phyloP scores from a whole-genome alignment of 2,888 invertebrate genomes.

The Muscina levida region DNA sequence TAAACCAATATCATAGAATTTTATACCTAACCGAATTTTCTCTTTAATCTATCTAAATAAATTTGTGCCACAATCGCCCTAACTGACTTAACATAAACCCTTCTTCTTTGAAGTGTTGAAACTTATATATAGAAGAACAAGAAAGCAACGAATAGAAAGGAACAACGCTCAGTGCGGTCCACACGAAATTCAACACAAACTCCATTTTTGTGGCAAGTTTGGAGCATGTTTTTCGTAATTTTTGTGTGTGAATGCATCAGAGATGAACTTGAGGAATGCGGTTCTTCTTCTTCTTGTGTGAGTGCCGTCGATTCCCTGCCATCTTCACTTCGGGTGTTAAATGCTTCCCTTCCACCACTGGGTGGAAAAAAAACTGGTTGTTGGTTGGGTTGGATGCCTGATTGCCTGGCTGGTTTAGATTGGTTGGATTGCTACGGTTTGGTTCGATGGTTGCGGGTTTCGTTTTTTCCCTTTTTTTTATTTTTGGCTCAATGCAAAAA shows the following conservation, averaged over 20 bases:
- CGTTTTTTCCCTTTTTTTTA: no score
- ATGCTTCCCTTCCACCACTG: not conserved
- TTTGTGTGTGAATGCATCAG: conserved; percentile 44
- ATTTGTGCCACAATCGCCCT: no score
- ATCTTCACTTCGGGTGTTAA: conserved; percentile 34
- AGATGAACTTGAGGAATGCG: conserved; percentile 64
- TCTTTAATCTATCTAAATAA: no score
- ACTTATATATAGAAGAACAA: not conserved
- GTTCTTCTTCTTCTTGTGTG: conserved; percentile 54
- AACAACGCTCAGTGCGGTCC: conserved; percentile 32
- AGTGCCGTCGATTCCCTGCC: conserved; percentile 8
- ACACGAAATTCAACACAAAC: conserved; percentile 41
- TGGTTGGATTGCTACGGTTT: conserved; percentile 5
- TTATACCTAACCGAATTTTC: no score
- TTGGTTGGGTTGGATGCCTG: not conserved
- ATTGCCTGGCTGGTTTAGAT: conserved; percentile 9
- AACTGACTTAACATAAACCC: no score
- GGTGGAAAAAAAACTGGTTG: conserved; percentile 21
- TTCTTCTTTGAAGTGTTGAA: not conserved
- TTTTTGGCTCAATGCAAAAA: conserved; percentile 52
- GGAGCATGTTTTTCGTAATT: conserved; percentile 36
- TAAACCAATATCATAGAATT: no score
- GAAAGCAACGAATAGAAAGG: not conserved
- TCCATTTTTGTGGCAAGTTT: conserved; percentile 49
- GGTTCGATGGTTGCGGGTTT: conserved; percentile 20